Evolutionary conservation across 1,140 invertebrate genomes (phyloP), one percentile per base, ranked within the genome.

Genomic region (Theocolax elegans): DNA sequence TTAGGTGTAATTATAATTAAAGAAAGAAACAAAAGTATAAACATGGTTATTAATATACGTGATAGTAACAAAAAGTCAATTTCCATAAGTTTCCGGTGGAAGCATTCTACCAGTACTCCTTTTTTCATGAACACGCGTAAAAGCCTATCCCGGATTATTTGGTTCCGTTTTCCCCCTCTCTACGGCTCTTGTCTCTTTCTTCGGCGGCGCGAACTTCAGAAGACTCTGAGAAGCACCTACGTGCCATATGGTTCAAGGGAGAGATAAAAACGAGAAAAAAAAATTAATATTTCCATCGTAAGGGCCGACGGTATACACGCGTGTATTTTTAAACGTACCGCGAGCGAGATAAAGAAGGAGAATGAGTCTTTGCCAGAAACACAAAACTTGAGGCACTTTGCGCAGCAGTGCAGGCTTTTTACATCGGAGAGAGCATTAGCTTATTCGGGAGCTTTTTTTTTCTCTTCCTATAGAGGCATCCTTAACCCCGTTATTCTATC

Each of bases 251-350:
- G 77, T 73, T 72, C 66, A 63, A 66, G 74, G 71, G 70, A 74
- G 70, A 80, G 77, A 80, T 77, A 80, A 78, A 80, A 77, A 79
- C 74, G 35, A 25, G 25, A 27, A 40, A 54, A 58, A 68, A 48
- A 69, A 63, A 54, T 62, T 79, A 80, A 83, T 83, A 83, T 83
- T 83, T 82, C 76, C 78, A 82, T 79, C 77, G 74, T 77, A 81
- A 81, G 81, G 79, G 79, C 78, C 74, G 49, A 60, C 38, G 59
- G 38, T 65, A 76, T 44, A 10, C 42, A 25, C 35, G 29, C 25
- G 49, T 68, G 63, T 79, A 79, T 79, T 79, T 79, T 79, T 76
- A 78, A 76, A 76, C 74, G 68, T 35, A 2, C 21, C n/a, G 54
- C 48, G 58, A 35, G 15, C 1, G 40, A n/a, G 42, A 38, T 38